These are phyloP conservation scores for Acrocephalus kingi DNA, from an alignment of 2,113 vertebrate genomes.

Conservation along the genomic window DNA sequence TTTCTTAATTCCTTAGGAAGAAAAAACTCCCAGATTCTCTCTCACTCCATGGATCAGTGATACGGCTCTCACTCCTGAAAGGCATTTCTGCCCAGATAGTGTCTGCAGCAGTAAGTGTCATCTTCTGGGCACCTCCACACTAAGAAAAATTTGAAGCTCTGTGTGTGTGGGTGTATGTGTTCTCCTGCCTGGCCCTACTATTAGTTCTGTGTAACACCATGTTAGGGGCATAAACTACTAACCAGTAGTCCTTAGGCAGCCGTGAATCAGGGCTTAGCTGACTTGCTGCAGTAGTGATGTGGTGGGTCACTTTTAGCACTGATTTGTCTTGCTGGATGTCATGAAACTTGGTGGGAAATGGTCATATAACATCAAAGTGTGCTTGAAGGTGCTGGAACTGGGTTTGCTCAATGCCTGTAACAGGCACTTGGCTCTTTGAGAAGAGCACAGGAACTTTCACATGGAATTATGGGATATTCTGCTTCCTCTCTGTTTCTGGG, in stretches of 20 bases:
- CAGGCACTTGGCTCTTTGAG: neutral
- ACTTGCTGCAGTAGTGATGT: neutral
- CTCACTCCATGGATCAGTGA: slow-evolving; percentile 88
- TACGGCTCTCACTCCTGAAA: slow-evolving; percentile 88
- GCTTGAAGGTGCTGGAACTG: neutral
- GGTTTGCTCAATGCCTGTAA: neutral
- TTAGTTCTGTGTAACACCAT: neutral
- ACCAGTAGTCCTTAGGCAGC: neutral
- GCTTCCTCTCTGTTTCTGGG: neutral
- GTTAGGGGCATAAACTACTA: neutral
- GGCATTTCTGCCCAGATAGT: slow-evolving; percentile 96
- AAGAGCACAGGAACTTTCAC: neutral
- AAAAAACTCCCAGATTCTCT: slow-evolving; percentile 77
- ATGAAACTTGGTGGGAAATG: neutral
- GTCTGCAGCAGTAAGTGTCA: slow-evolving; percentile 89
- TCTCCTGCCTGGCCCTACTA: rapidly evolving
- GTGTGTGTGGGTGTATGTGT: rapidly evolving
- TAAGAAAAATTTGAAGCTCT: neutral
- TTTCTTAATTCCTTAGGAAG: slow-evolving; percentile 62
- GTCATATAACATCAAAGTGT: neutral
- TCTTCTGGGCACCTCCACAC: neutral
- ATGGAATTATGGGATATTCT: neutral
- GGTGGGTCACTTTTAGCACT: neutral
- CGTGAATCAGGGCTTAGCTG: neutral
- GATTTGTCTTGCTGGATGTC: neutral